Percentiles rank a stretch among this genome's conserved stretches.
These are phyloP conservation scores for Chydorus sphaericus DNA, from an alignment of 2,888 invertebrate species.

Conservation along the genomic window DNA sequence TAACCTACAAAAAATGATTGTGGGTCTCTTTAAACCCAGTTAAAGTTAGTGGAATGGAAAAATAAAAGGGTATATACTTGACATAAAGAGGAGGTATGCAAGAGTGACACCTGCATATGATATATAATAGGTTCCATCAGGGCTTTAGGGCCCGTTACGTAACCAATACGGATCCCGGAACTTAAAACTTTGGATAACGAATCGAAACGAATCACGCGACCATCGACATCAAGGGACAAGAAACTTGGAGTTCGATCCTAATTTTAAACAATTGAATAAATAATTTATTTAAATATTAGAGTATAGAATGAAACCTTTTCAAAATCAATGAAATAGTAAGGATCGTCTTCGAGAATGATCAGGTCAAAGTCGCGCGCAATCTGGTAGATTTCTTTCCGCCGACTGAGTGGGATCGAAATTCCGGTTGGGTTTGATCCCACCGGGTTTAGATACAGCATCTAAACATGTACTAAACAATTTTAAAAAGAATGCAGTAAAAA, in stretches of 20 bases:
- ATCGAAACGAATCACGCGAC: constrained; percentile 59
- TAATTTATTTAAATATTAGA: no score
- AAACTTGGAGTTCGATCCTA: constrained; percentile 46
- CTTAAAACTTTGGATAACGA: constrained; percentile 59
- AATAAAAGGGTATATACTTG: constrained; percentile 37
- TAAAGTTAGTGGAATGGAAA: no score
- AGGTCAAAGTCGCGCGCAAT: constrained; percentile 61
- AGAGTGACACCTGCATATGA: constrained; percentile 51
- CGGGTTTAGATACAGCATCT: constrained; percentile 51
- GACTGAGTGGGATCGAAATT: constrained; percentile 44
- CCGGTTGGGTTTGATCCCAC: constrained; percentile 66
- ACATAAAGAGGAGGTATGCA: constrained; percentile 46
- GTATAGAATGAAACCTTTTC: no score
- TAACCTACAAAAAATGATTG: constrained; percentile 34
- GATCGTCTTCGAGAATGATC: constrained; percentile 65
- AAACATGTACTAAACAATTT: no score
- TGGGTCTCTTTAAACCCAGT: no score
- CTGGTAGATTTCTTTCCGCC: constrained; percentile 52
- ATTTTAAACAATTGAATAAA: no score
- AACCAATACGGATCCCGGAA: constrained; percentile 55
- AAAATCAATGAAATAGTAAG: constrained; percentile 64
- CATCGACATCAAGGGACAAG: constrained; percentile 55
- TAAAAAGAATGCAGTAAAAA: no score
- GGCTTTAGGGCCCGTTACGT: constrained; percentile 52
- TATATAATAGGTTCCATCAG: constrained; percentile 47